A percentile compares a stretch with the other conserved stretches of the same genome.
Evolutionary conservation across 53 echinoderm and acorn worm species (phyloP).

Genomic region (Holothuria scabra): DNA sequence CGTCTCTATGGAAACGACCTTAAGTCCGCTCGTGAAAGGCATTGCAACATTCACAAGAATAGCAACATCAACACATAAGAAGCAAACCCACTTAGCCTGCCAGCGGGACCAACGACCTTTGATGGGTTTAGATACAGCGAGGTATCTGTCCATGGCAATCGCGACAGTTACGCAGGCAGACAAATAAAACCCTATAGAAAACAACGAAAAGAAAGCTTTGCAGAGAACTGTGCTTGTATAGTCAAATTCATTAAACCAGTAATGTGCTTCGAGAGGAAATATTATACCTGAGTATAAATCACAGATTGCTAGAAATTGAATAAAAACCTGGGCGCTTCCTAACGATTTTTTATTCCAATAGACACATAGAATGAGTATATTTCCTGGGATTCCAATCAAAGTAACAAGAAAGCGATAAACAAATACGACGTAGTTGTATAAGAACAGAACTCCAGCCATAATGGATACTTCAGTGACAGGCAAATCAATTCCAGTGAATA

Average conservation of each 20-base stretch:
- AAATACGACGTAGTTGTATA: slow-evolving; percentile 30
- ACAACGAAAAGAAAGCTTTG: not conserved
- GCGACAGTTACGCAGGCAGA: slow-evolving; percentile 61
- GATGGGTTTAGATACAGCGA: slow-evolving; percentile 64
- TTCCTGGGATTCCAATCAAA: slow-evolving; percentile 68
- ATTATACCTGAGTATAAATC: slow-evolving; percentile 47
- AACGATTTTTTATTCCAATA: slow-evolving; percentile 60
- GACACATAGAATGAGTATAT: slow-evolving; percentile 60
- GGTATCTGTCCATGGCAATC: slow-evolving; percentile 69
- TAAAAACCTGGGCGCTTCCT: slow-evolving; percentile 70
- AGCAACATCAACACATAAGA: slow-evolving; percentile 19
- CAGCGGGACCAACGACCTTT: slow-evolving; percentile 54
- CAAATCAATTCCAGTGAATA: no score
- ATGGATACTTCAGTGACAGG: no score
- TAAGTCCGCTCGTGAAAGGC: slow-evolving; percentile 9
- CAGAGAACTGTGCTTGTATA: slow-evolving; percentile 11
- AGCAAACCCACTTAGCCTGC: slow-evolving; percentile 48
- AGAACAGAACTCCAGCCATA: not conserved
- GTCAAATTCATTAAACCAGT: slow-evolving; percentile 35
- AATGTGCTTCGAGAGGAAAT: slow-evolving; percentile 25
- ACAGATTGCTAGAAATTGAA: slow-evolving; percentile 47
- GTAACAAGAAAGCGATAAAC: slow-evolving; percentile 46
- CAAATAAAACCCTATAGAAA: slow-evolving; percentile 47
- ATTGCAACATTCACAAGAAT: slow-evolving; percentile 1
- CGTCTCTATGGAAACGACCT: not conserved